Evolutionary conservation across 1,140 invertebrate genomes (phyloP), one percentile per base, ranked within the genome.

Genomic region (Diplogasteroides magnus): DNA sequence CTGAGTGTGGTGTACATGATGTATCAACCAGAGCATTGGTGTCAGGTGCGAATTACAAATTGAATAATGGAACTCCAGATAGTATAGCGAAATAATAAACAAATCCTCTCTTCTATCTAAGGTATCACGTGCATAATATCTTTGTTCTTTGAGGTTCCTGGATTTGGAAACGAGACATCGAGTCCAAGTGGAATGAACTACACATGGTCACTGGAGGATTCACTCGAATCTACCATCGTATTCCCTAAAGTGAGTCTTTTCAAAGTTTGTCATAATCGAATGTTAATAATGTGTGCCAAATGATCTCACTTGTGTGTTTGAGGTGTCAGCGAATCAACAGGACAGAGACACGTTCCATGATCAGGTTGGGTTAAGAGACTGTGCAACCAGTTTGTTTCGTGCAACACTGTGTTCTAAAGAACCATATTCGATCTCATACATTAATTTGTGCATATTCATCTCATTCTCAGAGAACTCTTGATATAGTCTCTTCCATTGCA

Each of bases 1-100:
- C 69, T 81, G 60, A 76, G 71, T 37, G 80, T 81, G 0, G 80
- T 82, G 26, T 83, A 83, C 61, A 83, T 83, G 79, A 81, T 82
- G 77, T 81, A 76, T 65, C 74, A 80, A 62, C 80, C 80, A 19
- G 80, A 82, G 68, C 80, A 81, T 76, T 78, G 76, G 68, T 77
- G 69, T 65, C 27, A 63, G 64, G 73, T 74, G 56, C 48, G 31
- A n/a, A n/a, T 2, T 14, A 29, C 11, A 32, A n/a, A 14, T 48
- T 61, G 1, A 31, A 23, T 31, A 25, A 11, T 31, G 55, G 62
- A 64, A 31, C 55, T 64, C 62, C 62, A 37, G 29, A 26, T 48
- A 25, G 37, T 64, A 26, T 31, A 64, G 31, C 23, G 25, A 1
- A 25, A 48, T 11, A 25, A 26, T 64, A 14, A 64, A 48, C 37